Base-by-base conservation (phyloP, 2,888 invertebrate species). In the Acanthosepion esculentum region DNA sequence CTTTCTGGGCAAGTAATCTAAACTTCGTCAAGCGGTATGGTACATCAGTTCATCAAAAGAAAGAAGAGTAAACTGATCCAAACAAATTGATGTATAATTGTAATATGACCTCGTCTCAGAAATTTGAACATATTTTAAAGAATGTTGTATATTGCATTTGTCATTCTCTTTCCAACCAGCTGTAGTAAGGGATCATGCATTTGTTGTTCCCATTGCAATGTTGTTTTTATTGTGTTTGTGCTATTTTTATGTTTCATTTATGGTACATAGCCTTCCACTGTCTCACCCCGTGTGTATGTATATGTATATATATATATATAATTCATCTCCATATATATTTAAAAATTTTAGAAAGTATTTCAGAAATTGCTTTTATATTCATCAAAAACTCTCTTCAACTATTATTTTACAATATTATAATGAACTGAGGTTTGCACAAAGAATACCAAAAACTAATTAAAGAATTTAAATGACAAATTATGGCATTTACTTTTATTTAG, bases 311-410 rank as follows among this genome's bases (percentile, higher is more conserved):
- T 78, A 78, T 78, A 78, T 78, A 78, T 78, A 78, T 78, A 78
- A 78, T n/a, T 26, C 26, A 64, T 64, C 23, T 64, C 8, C 15
- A 53, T 53, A 53, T 53, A 53, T 53, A 53, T 53, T 12, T 55
- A 18, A 18, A 55, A 18, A 55, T n/a, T n/a, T 92, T 26, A 93
- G 94, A 94, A 94, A 94, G 94, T 59, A 55, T 26, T 91, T n/a
- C 20, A 29, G 94, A 94, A 93, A 94, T 95, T 94, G 93, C 94
- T 95, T 94, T 95, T 33, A 29, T 12, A 78, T 78, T 78, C 78
- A 64, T 78, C 33, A 10, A 64, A 26, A 94, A 55, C 12, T 91
- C 29, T 94, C 91, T 48, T 23, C 53, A n/a, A n/a, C 7, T 33
- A 12, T 53, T 91, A 55, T 29, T 23, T 53, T 29, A 26, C 20